Base-by-base conservation (phyloP, 1,140 invertebrate genomes). In the Drosophila azteca region DNA sequence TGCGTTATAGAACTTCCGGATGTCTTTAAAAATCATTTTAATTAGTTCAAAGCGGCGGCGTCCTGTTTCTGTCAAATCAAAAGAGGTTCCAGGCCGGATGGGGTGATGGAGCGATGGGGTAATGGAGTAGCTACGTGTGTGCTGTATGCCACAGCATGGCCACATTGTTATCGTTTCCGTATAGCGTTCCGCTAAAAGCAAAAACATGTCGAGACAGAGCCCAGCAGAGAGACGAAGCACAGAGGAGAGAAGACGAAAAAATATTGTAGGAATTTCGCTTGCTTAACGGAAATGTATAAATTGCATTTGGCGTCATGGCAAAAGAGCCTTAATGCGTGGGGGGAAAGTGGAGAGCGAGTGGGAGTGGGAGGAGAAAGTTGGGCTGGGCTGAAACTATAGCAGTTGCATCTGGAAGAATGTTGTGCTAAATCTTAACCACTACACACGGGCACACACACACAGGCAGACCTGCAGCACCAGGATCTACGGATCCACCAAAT, bases 201-300 rank as follows among this genome's bases (percentile, higher is more conserved):
- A 87, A 88, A 66, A 68, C 67, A 65, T 87, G 83, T 88, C 52
- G 53, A 61, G 48, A 48, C 45, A 62, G 52, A 58, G 41, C 52
- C 15, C 49, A 59, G 48, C 9, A 48, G 46, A 62, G 41, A 11
- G 31, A 7, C 7, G 2, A 35, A 11, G 31, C 1, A 7, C 0
- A 31, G 7, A 9, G 31, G 9, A 35, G 9, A 9, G 31, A 11
- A 11, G 9, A 31, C 45, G 53, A 70, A 87, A 81, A 78, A 80
- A 73, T 69, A 69, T 69, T 41, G 66, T 69, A 43, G 65, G 66
- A 67, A 67, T 87, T 70, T 71, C 67, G 61, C 75, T 69, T 83
- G 79, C 83, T 88, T 87, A 87, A 83, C 83, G 83, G 83, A 87
- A 87, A 87, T 87, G 79, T 87, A 87, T 87, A 87, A 87, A 87